Evolutionary conservation across 2,797 vertebrate species (phyloP).

Genomic region (Manis pentadactyla): DNA sequence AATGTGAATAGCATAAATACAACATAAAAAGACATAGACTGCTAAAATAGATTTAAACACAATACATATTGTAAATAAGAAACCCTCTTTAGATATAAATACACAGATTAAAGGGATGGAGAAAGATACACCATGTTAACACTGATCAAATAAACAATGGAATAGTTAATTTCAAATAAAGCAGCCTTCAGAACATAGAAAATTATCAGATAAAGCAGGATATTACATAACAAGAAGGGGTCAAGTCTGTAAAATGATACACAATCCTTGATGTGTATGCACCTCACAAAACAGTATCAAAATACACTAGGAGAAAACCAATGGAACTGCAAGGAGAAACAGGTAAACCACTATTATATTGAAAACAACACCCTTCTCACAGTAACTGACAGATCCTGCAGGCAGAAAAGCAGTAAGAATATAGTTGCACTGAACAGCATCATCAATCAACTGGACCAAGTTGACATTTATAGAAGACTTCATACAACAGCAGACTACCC

Average conservation of each 20-base stretch:
- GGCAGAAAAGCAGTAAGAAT: constrained; percentile 22
- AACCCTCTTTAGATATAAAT: background rate
- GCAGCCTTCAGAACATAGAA: background rate
- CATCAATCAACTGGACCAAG: constrained; percentile 18
- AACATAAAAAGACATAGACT: background rate
- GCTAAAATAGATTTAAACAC: background rate
- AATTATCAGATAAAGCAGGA: background rate
- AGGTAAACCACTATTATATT: background rate
- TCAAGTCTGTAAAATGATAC: background rate
- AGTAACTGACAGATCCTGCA: background rate
- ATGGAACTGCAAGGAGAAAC: background rate
- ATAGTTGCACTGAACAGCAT: background rate
- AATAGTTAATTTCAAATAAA: background rate
- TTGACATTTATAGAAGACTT: background rate
- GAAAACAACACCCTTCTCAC: background rate
- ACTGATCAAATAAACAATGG: background rate
- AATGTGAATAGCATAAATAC: background rate
- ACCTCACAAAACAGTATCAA: background rate
- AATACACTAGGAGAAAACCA: background rate
- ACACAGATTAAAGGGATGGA: background rate
- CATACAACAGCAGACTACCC: background rate
- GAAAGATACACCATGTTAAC: background rate
- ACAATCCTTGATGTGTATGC: background rate
- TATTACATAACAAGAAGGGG: background rate
- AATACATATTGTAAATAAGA: background rate